Percentiles rank a stretch among this genome's conserved stretches.
Conservation (phyloP, 1,140 invertebrate genomes). For the Aradophagus sp. region DNA sequence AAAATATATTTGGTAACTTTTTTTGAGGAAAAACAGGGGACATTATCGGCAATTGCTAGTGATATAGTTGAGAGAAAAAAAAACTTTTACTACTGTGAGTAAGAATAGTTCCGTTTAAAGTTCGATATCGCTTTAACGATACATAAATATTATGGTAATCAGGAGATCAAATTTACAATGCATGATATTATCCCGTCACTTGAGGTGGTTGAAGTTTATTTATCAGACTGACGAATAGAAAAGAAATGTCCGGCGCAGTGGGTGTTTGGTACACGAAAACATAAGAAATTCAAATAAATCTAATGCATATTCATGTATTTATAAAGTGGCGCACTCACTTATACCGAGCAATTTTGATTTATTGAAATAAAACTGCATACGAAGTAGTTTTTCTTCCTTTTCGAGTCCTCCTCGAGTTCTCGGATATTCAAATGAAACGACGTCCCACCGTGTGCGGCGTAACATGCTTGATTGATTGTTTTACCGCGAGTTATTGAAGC, state of each 20-base stretch:
- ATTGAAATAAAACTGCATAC: conserved; percentile 50
- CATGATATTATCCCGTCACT: conserved; percentile 23
- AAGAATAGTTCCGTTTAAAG: no score
- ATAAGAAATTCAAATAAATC: conserved; percentile 55
- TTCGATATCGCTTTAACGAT: conserved; percentile 20
- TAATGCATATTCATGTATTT: conserved; percentile 52
- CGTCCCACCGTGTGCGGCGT: conserved; percentile 19
- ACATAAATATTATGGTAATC: conserved; percentile 26
- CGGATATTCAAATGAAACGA: conserved; percentile 50
- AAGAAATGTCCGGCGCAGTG: conserved; percentile 27
- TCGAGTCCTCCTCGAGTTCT: conserved; percentile 37
- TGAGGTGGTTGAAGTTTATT: conserved; percentile 32
- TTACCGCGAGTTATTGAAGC: conserved; percentile 10
- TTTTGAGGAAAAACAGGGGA: no score
- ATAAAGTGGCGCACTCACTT: conserved; percentile 32
- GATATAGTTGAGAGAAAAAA: no score
- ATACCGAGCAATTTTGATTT: conserved; percentile 48
- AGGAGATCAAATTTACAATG: conserved; percentile 17
- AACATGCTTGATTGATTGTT: conserved; percentile 41
- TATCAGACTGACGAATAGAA: conserved; percentile 23
- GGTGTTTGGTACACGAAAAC: conserved; percentile 12
- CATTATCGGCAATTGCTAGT: no score
- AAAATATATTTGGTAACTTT: no score
- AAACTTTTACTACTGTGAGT: no score
- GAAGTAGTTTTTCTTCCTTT: conserved; percentile 39